phyloP scores from a whole-genome alignment of 2,888 invertebrate species.

The Xylota segnis region DNA sequence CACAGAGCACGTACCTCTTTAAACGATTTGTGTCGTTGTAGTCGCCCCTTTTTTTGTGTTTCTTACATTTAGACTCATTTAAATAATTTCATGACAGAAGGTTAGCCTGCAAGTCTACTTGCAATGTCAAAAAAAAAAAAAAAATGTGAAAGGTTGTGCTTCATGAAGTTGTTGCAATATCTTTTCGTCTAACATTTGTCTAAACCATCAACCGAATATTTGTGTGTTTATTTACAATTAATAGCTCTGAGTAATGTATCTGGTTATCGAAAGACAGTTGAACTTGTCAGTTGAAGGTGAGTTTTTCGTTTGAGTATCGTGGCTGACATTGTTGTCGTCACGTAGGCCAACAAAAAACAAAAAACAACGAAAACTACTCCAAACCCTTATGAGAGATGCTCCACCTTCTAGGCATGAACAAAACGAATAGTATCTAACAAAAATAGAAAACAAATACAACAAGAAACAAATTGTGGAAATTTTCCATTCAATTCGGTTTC shows the following conservation, averaged over 20 bases:
- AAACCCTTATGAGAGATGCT: slow-evolving; percentile 30
- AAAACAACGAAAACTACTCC: background rate
- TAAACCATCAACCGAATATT: background rate
- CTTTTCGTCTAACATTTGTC: slow-evolving; percentile 6
- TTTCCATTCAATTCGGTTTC: slow-evolving; percentile 29
- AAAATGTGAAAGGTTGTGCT: slow-evolving; percentile 34
- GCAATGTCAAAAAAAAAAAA: slow-evolving; percentile 20
- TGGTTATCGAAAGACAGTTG: slow-evolving; percentile 4
- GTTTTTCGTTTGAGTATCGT: slow-evolving; percentile 6
- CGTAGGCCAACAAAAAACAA: slow-evolving; percentile 48
- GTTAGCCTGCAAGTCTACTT: slow-evolving; percentile 10
- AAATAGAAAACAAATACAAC: slow-evolving; percentile 2
- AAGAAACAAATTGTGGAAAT: slow-evolving; percentile 23
- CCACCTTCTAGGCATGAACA: background rate
- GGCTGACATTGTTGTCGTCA: slow-evolving; percentile 61
- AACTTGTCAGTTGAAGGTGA: slow-evolving; percentile 32
- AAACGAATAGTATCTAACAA: background rate
- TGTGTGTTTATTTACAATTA: slow-evolving; percentile 11
- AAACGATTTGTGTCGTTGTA: slow-evolving; percentile 5
- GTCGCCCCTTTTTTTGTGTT: background rate
- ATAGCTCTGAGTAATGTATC: slow-evolving; percentile 14
- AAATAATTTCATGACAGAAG: slow-evolving; percentile 44
- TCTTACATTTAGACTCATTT: slow-evolving; percentile 5
- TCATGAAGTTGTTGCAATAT: background rate
- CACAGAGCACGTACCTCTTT: slow-evolving; percentile 23